Evolutionary conservation across 1,140 invertebrate genomes (phyloP).

Genomic region (Uloborus diversus): DNA sequence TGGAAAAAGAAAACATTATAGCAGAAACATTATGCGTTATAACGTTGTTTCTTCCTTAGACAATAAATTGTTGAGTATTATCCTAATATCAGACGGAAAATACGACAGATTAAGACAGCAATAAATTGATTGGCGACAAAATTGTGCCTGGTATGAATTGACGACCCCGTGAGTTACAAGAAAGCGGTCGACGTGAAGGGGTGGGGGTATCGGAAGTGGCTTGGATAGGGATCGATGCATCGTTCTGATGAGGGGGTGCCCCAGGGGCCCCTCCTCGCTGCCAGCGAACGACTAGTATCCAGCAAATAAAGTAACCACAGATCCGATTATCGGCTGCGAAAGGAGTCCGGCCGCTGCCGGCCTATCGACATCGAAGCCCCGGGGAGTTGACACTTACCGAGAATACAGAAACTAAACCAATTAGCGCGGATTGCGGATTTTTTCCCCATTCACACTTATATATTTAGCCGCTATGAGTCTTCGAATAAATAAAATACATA

Average conservation of each 20-base stretch:
- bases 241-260: slow-evolving; percentile 46
- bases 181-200: too few species aligned
- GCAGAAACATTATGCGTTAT: too few species aligned
- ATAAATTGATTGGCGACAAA: too few species aligned
- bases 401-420: slow-evolving; percentile 35
- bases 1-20: too few species aligned
- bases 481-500: too few species aligned
- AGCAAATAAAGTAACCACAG: slow-evolving; percentile 47
- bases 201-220: too few species aligned
- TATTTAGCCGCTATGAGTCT: slow-evolving; percentile 11
- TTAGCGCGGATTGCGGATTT: slow-evolving; percentile 23
- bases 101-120: too few species aligned
- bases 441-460: background rate
- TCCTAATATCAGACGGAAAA: too few species aligned
- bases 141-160: too few species aligned
- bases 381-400: slow-evolving; percentile 27
- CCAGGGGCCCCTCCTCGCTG: slow-evolving; percentile 6
- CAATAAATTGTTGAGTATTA: too few species aligned
- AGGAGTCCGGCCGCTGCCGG: slow-evolving; percentile 35
- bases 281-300: slow-evolving; percentile 41
- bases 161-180: too few species aligned
- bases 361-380: slow-evolving; percentile 26
- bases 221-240: slow-evolving; percentile 21
- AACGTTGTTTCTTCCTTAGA: too few species aligned
- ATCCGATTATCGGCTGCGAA: slow-evolving; percentile 35